Conservation (phyloP, 2,113 vertebrate species). For the Agapornis roseicollis region DNA sequence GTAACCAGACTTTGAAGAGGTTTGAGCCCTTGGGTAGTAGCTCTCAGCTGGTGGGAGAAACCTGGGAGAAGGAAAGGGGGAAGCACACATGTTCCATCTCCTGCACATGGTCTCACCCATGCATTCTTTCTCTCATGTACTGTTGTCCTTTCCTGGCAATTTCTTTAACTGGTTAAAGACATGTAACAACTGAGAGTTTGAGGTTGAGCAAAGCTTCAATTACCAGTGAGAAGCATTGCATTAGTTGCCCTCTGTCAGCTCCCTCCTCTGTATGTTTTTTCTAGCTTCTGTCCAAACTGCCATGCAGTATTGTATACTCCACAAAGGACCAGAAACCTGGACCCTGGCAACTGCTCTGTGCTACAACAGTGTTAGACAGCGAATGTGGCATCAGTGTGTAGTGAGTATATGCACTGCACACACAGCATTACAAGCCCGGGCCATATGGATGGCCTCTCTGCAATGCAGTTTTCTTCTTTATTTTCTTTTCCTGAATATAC, state of each 20-base stretch:
- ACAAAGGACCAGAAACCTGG: neutral
- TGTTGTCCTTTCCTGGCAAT: neutral
- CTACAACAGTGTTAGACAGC: neutral
- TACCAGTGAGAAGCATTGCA: neutral
- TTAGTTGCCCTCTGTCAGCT: neutral
- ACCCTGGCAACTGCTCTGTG: neutral
- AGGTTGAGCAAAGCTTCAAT: neutral
- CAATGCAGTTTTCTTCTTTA: neutral
- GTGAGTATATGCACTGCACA: neutral
- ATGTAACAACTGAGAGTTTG: neutral
- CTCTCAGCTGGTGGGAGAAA: neutral
- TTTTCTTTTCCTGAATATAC: neutral
- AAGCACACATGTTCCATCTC: accelerated
- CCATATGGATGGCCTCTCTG: neutral
- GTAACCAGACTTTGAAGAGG: neutral
- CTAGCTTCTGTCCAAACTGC: neutral
- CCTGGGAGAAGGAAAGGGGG: neutral
- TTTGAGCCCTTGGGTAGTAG: neutral
- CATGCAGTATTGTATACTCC: neutral
- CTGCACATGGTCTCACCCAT: accelerated
- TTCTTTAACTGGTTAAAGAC: neutral
- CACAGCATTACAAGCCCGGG: neutral
- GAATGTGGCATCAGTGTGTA: neutral
- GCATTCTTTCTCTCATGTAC: neutral
- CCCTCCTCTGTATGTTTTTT: neutral